Percentiles rank a stretch among this genome's conserved stretches.
Conservation (phyloP, 2,113 vertebrate species). For the Pycnonotus jocosus region DNA sequence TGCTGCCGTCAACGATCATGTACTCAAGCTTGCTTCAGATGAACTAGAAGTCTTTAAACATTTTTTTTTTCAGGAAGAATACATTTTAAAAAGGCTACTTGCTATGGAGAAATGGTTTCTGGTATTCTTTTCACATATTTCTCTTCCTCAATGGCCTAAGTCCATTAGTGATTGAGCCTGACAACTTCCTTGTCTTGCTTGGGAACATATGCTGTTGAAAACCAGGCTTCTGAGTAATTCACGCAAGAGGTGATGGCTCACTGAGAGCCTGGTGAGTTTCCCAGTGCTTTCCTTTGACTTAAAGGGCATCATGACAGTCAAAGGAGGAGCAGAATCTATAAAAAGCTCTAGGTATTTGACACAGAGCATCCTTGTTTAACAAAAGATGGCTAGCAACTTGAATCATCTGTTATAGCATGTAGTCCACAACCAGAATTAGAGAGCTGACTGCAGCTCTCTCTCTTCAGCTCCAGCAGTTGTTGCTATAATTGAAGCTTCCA, state of each 20-base stretch:
- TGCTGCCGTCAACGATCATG: accelerated
- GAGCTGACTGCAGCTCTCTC: background rate
- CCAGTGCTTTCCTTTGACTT: background rate
- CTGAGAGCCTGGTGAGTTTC: background rate
- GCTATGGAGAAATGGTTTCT: background rate
- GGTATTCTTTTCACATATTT: background rate
- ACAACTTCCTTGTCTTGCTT: background rate
- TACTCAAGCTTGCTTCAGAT: background rate
- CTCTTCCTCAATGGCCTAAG: background rate
- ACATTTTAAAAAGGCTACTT: background rate
- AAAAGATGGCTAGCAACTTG: background rate
- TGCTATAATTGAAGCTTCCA: background rate
- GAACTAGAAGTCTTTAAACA: background rate
- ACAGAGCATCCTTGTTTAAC: background rate
- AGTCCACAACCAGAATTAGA: background rate
- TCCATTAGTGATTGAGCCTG: background rate
- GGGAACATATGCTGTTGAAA: background rate
- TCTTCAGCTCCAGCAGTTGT: background rate
- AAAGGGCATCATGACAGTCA: background rate
- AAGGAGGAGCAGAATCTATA: background rate
- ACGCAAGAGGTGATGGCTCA: background rate
- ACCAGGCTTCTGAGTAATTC: background rate
- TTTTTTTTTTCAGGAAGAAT: background rate
- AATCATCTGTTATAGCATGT: background rate
- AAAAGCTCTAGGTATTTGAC: background rate